Evolutionary conservation across 2,888 invertebrate genomes (phyloP), one percentile per base, ranked within the genome.

Genomic region (Meteorus cinctellus): DNA sequence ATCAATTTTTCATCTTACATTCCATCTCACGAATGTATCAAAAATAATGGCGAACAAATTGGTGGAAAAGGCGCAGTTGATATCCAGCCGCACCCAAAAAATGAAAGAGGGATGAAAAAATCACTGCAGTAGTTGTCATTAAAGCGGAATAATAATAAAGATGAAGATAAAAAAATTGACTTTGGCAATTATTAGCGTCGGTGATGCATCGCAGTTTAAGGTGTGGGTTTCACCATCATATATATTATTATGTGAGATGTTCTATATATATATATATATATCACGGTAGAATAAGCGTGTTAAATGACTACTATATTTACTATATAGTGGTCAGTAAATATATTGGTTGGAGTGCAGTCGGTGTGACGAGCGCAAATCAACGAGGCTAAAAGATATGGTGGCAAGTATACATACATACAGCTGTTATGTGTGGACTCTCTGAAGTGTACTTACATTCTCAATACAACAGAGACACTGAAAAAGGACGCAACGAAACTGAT

Each of bases 251-350:
- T 48, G 48, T 48, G 5, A n/a, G 48, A 48, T 16, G 48, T 48
- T 24, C 24, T 6, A 55, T 19, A 24, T n/a, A 55, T 19, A 55
- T 55, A 55, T 55, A 55, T 55, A 55, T 55, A 24, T n/a, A 55
- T 55, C 55, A 55, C 24, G 55, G 55, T 55, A 55, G 19, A 55
- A 55, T 55, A 55, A 55, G 55, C 55, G 55, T 55, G 55, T 55
- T 55, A 55, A 55, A 55, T 55, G 55, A 19, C 8, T 55, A 55
- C 55, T 19, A 55, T 19, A 55, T 55, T 55, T 55, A 4, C 55
- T 55, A 55, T 55, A 19, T 55, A 19, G 55, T 55, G 19, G 55
- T 24, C 55, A 55, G 55, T 55, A 24, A 55, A 55, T 55, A 55
- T 55, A 55, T 55, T 55, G 55, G 24, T 24, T 24, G 8, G 55